Evolutionary conservation across 2,888 invertebrate species (phyloP), one percentile per base, ranked within the genome.

Genomic region (Chloroclystis v-ata): DNA sequence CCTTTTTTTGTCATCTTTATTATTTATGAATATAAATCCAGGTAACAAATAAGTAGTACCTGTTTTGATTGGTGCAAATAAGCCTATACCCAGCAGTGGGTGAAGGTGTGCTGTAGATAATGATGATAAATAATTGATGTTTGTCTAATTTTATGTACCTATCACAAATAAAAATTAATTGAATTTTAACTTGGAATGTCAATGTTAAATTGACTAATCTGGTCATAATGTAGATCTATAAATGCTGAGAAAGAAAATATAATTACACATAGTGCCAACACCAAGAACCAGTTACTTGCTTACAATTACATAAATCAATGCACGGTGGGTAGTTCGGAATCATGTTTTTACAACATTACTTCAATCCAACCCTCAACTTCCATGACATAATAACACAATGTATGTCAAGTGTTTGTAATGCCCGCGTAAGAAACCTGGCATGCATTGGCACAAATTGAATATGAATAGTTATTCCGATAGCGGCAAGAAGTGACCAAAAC

Each of bases 301-400:
- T 52, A 56, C 59, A 69, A 40, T 51, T 52, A 56, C 59, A 69
- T 75, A 72, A 73, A 75, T 64, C 60, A 35, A 52, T 54, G 56
- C 54, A 4, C 59, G 45, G 63, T 52, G 60, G 63, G 68, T 67
- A 64, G 65, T 57, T 50, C 54, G 52, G 43, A 61, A 61, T 63
- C 64, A 60, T 61, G 65, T 70, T 70, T 72, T 65, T 62, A 57
- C 50, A 41, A 55, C 53, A 63, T 56, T 56, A 57, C 60, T 11
- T 11, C 20, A 35, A 35, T 63, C 61, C 61, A 52, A 49, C 49
- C 50, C 60, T 58, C 59, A 26, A 26, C 16, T 35, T 35, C 63
- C 63, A 71, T 82, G 81, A 82, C 81, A 82, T 81, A 82, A 79
- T 73, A 72, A 52, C 54, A 60, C 61, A 69, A 75, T 72, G 69